phyloP scores from a whole-genome alignment of 2,113 vertebrate genomes.

The Nanger granti region DNA sequence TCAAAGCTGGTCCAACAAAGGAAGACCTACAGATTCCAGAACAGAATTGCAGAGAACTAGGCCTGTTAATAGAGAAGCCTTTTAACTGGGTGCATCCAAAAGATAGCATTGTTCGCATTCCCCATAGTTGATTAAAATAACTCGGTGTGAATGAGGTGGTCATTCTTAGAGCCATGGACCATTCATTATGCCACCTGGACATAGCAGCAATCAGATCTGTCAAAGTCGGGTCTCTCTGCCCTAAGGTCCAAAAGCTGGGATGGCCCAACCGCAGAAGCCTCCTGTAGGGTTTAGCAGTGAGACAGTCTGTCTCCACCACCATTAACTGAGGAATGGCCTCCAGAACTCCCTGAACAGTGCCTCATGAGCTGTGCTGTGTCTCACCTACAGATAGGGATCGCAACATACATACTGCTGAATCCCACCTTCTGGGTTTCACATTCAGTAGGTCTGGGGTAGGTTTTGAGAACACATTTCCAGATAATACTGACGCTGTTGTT shows the following conservation, averaged over 20 bases:
- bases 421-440: not conserved
- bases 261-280: not conserved
- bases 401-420: not conserved
- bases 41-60: not conserved
- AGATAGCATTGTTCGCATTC: not conserved
- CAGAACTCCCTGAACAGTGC: not conserved
- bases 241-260: not conserved
- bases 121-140: not conserved
- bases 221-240: not conserved
- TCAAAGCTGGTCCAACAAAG: conserved; percentile 36
- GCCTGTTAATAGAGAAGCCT: not conserved
- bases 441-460: not conserved
- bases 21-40: conserved; percentile 18
- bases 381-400: not conserved
- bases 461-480: not conserved
- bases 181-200: not conserved
- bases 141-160: not conserved
- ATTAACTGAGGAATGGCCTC: not conserved
- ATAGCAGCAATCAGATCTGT: not conserved
- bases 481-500: not conserved
- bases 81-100: not conserved
- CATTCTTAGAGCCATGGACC: not conserved
- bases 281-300: not conserved
- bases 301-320: not conserved
- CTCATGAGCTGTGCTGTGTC: not conserved